Percentiles rank a stretch among this genome's conserved stretches.
Evolutionary conservation across 2,888 invertebrate genomes (phyloP).

Genomic region (Meteorus colon): DNA sequence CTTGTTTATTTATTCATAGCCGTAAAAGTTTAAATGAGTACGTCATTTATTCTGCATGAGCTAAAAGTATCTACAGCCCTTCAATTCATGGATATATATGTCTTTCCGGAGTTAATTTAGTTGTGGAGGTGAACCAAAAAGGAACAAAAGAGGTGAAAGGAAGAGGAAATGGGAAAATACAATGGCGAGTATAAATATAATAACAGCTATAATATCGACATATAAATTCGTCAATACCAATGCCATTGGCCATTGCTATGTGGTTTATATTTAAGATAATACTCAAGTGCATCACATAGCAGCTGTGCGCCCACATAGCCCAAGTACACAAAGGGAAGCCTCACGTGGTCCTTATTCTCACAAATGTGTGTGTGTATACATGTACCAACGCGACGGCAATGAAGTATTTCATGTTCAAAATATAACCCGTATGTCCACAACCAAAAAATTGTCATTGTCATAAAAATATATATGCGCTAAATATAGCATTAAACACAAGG

Average conservation of each 20-base stretch:
- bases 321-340: not conserved
- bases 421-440: no score
- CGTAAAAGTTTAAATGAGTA: no score
- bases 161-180: not conserved
- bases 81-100: not conserved
- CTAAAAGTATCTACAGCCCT: no score
- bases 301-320: not conserved
- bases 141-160: not conserved
- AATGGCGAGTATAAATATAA: not conserved
- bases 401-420: no score
- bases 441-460: no score
- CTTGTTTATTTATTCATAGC: no score
- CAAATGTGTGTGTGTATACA: not conserved
- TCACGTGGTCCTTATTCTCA: slow-evolving; percentile 8
- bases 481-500: not conserved
- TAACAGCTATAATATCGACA: no score
- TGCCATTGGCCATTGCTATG: not conserved
- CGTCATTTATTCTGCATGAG: no score
- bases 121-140: not conserved
- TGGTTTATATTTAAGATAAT: not conserved
- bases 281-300: not conserved
- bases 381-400: not conserved
- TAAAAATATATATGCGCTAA: not conserved
- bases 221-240: not conserved
- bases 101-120: not conserved